A percentile compares a stretch with the other conserved stretches of the same genome.
phyloP scores from a whole-genome alignment of 1,140 invertebrate genomes.

The Triops longicaudatus region DNA sequence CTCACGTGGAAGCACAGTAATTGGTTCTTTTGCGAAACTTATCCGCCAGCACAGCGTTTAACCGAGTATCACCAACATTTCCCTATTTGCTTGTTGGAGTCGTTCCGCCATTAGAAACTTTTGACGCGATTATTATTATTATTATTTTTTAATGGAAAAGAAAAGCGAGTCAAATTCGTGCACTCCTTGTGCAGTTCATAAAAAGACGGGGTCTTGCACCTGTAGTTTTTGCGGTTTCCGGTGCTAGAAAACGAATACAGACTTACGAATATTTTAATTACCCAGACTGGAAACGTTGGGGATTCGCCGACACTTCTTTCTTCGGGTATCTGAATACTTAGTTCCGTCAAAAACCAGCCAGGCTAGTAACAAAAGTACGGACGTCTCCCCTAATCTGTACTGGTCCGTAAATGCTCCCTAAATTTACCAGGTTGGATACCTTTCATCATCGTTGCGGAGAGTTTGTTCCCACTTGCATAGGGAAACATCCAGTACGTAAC shows the following conservation, averaged over 20 bases:
- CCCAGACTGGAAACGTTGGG: no score
- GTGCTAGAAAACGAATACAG: neutral
- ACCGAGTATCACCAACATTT: no score
- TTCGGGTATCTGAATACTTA: neutral
- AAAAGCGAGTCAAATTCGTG: no score
- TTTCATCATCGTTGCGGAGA: neutral
- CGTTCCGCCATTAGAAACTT: no score
- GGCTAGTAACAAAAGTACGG: neutral
- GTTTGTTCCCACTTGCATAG: neutral
- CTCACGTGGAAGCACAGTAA: no score
- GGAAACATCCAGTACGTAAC: neutral
- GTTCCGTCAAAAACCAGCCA: slow-evolving; percentile 1
- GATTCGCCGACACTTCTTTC: neutral
- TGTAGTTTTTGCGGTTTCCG: slow-evolving; percentile 3
- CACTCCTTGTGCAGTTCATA: neutral
- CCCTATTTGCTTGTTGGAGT: no score
- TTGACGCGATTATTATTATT: no score
- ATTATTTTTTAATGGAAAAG: no score
- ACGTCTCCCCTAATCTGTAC: neutral
- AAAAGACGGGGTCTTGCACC: neutral
- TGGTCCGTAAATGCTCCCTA: neutral
- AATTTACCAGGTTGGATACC: neutral
- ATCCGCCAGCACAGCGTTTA: no score
- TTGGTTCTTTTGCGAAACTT: no score
- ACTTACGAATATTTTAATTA: no score